These are phyloP conservation scores for Dysidea cf. avara DNA, from an alignment of 37 sponge, comb jelly and placozoan species.

Conservation along the genomic window DNA sequence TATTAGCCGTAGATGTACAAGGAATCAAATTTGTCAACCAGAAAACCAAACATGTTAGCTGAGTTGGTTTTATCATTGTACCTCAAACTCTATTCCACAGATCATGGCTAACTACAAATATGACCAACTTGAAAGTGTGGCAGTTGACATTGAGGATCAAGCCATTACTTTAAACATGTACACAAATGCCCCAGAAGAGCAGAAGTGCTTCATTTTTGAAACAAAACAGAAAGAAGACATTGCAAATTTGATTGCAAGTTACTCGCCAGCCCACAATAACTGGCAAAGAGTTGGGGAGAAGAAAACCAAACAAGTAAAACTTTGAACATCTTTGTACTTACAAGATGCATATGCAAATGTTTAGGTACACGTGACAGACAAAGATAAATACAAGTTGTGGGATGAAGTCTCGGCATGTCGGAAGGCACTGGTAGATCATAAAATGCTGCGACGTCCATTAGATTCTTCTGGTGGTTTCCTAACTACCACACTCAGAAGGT, in stretches of 20 bases:
- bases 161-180: constrained; percentile 80
- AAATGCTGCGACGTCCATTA: constrained; percentile 81
- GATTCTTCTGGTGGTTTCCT: constrained; percentile 80
- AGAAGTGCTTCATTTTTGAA: constrained; percentile 83
- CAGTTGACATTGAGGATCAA: constrained; percentile 76
- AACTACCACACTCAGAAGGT: constrained; percentile 87
- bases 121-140: constrained; percentile 69
- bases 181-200: constrained; percentile 64
- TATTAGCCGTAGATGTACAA: constrained; percentile 69
- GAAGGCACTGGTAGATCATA: constrained; percentile 78
- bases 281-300: constrained; percentile 86
- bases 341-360: background rate
- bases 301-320: constrained; percentile 62
- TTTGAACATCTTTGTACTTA: background rate
- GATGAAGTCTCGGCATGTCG: constrained; percentile 70
- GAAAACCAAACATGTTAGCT: constrained; percentile 56
- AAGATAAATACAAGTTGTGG: constrained; percentile 73
- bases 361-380: constrained; percentile 67
- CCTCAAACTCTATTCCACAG: constrained; percentile 24
- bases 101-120: constrained; percentile 85
- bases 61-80: no score
- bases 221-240: constrained; percentile 90
- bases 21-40: constrained; percentile 88
- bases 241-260: constrained; percentile 90
- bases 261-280: constrained; percentile 91